Conservation (phyloP, 2,888 invertebrate genomes). For the Amorpha juglandis region DNA sequence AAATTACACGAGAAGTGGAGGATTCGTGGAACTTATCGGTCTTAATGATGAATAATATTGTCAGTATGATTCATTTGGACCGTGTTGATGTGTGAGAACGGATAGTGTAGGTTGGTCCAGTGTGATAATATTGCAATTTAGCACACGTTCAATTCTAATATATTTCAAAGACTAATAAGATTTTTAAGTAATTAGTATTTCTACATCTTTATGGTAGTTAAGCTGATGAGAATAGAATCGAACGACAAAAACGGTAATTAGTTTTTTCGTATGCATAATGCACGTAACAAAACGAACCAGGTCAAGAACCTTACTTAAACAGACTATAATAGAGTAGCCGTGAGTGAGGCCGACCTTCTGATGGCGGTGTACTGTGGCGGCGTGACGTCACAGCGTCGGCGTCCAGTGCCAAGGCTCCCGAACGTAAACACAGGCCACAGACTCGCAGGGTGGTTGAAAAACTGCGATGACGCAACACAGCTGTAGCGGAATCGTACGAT, state of each 20-base stretch:
- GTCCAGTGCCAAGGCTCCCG: constrained; percentile 71
- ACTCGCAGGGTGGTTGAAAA: constrained; percentile 33
- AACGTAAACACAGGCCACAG: constrained; percentile 63
- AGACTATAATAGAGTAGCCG: constrained; percentile 23
- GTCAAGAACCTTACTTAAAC: constrained; percentile 27
- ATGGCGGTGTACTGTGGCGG: constrained; percentile 45
- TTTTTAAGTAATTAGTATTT: no score
- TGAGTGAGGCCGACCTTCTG: constrained; percentile 43
- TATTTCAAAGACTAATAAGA: no score
- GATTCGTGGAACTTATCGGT: background rate
- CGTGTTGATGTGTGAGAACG: background rate
- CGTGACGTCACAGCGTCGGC: constrained; percentile 59
- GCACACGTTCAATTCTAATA: no score
- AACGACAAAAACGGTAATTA: background rate
- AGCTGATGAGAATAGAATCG: no score
- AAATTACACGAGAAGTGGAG: background rate
- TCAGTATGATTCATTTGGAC: background rate
- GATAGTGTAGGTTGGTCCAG: background rate
- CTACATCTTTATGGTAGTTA: no score
- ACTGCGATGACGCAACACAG: constrained; percentile 20
- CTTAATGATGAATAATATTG: background rate
- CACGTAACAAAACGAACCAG: constrained; percentile 18
- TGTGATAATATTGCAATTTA: background rate
- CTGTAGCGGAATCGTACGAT: constrained; percentile 19
- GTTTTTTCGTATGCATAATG: background rate